Base-by-base conservation (phyloP, 2,797 vertebrate species). In the Centroberyx gerrardi region DNA sequence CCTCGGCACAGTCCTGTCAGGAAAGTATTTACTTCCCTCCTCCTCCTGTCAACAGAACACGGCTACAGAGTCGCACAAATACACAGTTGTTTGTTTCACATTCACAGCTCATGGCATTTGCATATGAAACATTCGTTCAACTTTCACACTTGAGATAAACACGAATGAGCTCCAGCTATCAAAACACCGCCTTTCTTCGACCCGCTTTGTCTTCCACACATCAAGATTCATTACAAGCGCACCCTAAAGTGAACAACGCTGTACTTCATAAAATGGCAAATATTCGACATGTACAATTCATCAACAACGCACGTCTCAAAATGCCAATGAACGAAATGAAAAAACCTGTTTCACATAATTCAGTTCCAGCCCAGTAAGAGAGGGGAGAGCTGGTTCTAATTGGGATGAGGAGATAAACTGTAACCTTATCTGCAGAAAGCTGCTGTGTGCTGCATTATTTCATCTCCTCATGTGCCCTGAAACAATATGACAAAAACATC, bases 401-500 rank as follows among this genome's bases (percentile, higher is more conserved):
- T 90, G 90, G 87, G 84, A 84, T 67, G 83, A 68, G 78, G 79
- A 88, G 91, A 92, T 88, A 80, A 80, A 81, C 75, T 83, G 88
- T 72, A 93, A 90, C 88, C 67, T 72, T 84, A 92, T 88, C 91
- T 86, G 70, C 81, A 83, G 63, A 88, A 86, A 87, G 85, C 87
- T 90, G 88, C 85, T 79, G 78, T 74, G 81, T 18, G 70, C 81
- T 80, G 83, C 84, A 92, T 94, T 92, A 92, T 90, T 93, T 92
- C 82, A 94, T 92, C 84, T 90, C 78, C 76, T 91, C 28, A 14
- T 85, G 79, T 89, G 81, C 74, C 83, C 82, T 83, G 63, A 85
- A 91, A 86, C 90, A 90, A 85, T 78, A 87, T 87, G 88, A 91
- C 86, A 88, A 88, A 89, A 87, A 82, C 88, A 84, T 90, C 82